Percentiles rank a stretch among this genome's conserved stretches.
Conservation (phyloP, 2,797 vertebrate genomes). For the Coregonus ussuriensis region DNA sequence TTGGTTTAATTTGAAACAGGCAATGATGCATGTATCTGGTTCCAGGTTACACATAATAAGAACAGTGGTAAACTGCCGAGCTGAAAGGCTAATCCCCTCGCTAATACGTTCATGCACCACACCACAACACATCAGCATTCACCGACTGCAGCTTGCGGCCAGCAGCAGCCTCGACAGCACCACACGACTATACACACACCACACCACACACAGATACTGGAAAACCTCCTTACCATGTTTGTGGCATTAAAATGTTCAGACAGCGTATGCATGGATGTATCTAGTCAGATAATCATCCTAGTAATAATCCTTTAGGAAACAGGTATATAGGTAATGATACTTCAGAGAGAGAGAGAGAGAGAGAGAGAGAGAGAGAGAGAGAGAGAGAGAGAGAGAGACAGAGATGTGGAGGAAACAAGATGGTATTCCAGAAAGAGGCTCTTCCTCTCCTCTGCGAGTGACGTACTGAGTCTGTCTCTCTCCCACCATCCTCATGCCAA, state of each 20-base stretch:
- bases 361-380: neutral
- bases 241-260: conserved; percentile 71
- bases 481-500: conserved; percentile 68
- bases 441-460: conserved; percentile 41
- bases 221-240: conserved; percentile 73
- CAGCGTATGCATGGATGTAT: conserved; percentile 75
- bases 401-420: conserved; percentile 55
- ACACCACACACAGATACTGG: neutral
- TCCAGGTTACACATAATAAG: conserved; percentile 22
- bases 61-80: conserved; percentile 6
- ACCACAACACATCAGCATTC: conserved; percentile 68
- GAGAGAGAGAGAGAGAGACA: conserved; percentile 5
- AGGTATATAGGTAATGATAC: conserved; percentile 27
- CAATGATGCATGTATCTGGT: conserved; percentile 8
- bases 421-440: conserved; percentile 69
- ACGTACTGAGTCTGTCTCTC: conserved; percentile 45
- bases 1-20: conserved; percentile 22
- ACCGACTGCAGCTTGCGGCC: conserved; percentile 60
- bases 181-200: conserved; percentile 30
- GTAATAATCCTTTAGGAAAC: conserved; percentile 49
- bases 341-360: conserved; percentile 13
- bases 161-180: conserved; percentile 59
- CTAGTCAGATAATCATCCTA: conserved; percentile 69
- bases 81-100: neutral
- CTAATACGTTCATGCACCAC: conserved; percentile 64